Base-by-base conservation (phyloP, 2,797 vertebrate species). In the Mionectes olivaceus region DNA sequence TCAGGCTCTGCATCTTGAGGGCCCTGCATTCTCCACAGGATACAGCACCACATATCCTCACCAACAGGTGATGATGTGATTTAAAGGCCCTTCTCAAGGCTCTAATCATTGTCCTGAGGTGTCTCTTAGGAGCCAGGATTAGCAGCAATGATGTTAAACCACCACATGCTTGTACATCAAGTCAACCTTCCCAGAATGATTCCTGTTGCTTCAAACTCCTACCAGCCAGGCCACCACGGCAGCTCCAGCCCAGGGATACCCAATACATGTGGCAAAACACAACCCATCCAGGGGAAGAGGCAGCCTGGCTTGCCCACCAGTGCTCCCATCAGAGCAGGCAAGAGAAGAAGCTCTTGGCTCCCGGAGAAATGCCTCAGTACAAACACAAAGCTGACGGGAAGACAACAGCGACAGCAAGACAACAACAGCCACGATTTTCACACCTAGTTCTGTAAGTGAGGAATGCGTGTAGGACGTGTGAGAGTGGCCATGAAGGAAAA, bases 91-190 rank as follows among this genome's bases (percentile, higher is more conserved):
- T 80, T 75, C 87, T 77, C 61, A 30, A 70, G 28, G 78, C 68
- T 53, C 69, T 86, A 57, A 68, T 53, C 73, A 49, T 35, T 64
- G 24, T 56, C 53, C 69, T 64, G 53, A 89, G 68, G 33, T 8
- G 41, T 55, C 76, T 83, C 43, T 77, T 37, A 41, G 65, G 61
- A 95, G 49, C 14, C 64, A 83, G 53, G 83, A 95, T 85, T 80
- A 88, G 65, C 69, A 91, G 73, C 3, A 37, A n/a, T 24, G 46
- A 33, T 16, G 41, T 83, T 50, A 80, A 71, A 90, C 33, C 59
- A 41, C 7, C 0, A 52, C 59, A 53, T 0, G 1, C 27, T 85
- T 32, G 57, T 43, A 85, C 33, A 67, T 60, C 19, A 47, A 74
- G 23, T 52, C 59, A 74, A 6, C 63, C 59, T 47, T 50, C 47